Evolutionary conservation across 2,113 vertebrate species (phyloP).

Genomic region (Lophura nycthemera): DNA sequence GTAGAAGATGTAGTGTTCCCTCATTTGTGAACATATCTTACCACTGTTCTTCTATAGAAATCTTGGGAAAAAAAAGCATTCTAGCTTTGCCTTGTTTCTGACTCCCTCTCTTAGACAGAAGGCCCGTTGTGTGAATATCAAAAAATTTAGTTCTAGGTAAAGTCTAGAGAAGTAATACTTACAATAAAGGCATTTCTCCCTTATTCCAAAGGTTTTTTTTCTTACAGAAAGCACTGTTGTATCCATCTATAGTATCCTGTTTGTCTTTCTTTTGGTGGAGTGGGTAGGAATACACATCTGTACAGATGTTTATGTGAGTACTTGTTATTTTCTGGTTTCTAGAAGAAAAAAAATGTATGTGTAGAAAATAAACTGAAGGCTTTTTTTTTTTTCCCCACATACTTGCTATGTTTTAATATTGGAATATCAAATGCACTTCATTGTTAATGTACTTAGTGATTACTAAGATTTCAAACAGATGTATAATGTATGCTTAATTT

Average conservation of each 20-base stretch:
- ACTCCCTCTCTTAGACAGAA: neutral
- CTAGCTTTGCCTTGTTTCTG: neutral
- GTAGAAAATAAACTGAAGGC: neutral
- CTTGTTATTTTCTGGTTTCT: neutral
- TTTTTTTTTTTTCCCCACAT: neutral
- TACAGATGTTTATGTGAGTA: neutral
- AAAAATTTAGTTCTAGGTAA: neutral
- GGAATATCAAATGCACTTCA: slow-evolving; percentile 13
- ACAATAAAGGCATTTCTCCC: neutral
- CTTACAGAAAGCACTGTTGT: neutral
- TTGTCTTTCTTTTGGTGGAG: neutral
- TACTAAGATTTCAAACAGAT: slow-evolving; percentile 19
- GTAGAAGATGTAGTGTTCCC: fast-evolving
- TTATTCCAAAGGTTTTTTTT: neutral
- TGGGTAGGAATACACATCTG: neutral
- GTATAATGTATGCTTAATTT: slow-evolving; percentile 47
- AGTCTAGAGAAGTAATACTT: neutral
- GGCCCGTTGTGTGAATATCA: neutral
- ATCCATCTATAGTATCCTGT: neutral
- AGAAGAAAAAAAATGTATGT: neutral
- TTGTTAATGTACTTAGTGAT: neutral
- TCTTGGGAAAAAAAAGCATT: neutral
- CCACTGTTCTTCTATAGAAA: neutral
- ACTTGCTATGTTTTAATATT: slow-evolving; percentile 34
- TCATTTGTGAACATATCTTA: neutral